These are phyloP conservation scores for Pipistrellus kuhlii DNA, from an alignment of 2,797 vertebrate genomes.

Conservation along the genomic window DNA sequence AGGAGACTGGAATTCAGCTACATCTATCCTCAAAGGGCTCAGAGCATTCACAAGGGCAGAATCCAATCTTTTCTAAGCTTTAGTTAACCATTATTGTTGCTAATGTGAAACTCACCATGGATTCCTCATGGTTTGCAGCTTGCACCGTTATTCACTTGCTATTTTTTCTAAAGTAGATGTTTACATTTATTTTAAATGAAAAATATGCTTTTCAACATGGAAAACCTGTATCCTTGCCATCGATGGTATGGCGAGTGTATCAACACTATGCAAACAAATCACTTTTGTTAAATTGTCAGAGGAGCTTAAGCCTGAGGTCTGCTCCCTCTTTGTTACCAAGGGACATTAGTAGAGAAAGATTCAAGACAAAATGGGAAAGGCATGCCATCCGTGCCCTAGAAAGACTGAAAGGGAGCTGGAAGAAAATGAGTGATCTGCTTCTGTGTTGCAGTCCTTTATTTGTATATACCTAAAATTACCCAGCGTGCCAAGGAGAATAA, in stretches of 20 bases:
- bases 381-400: background rate
- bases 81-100: background rate
- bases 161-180: background rate
- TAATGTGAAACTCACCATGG: background rate
- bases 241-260: background rate
- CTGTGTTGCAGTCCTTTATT: background rate
- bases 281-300: background rate
- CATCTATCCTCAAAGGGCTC: background rate
- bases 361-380: background rate
- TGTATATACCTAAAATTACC: background rate
- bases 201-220: constrained; percentile 3
- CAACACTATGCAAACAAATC: background rate
- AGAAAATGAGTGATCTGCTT: background rate
- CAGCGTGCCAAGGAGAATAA: background rate
- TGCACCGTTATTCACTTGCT: background rate
- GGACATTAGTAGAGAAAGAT: background rate
- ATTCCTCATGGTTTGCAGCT: background rate
- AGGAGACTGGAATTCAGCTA: background rate
- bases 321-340: background rate
- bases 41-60: background rate
- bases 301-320: background rate
- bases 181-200: constrained; percentile 13
- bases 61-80: constrained; percentile 12
- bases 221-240: background rate
- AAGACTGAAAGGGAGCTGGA: background rate